A percentile compares a stretch with the other conserved stretches of the same genome.
phyloP scores from a whole-genome alignment of 2,113 vertebrate genomes.

The Microcebus tavaratra region DNA sequence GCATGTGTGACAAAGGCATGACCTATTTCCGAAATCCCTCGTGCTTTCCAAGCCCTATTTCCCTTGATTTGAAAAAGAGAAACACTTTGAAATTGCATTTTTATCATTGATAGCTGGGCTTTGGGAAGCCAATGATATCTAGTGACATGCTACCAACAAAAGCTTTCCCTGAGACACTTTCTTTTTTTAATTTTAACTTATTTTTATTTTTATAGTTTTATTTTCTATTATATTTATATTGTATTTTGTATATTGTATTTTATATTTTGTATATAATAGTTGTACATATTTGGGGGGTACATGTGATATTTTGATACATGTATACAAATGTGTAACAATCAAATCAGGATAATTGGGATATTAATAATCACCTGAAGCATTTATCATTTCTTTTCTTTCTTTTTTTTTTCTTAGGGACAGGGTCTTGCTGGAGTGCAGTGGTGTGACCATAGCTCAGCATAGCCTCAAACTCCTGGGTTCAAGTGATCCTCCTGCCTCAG shows the following conservation, averaged over 20 bases:
- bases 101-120: neutral
- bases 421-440: no score
- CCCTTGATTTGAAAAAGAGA: neutral
- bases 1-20: neutral
- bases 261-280: neutral
- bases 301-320: neutral
- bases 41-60: neutral
- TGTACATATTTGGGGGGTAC: neutral
- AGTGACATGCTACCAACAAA: neutral
- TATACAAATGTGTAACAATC: neutral
- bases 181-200: neutral
- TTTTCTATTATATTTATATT: neutral
- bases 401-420: no score
- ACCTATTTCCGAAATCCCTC: conserved; percentile 27
- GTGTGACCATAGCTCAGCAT: no score
- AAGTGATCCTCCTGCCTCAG: no score
- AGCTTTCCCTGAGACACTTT: neutral
- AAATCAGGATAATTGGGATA: neutral
- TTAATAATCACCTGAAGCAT: neutral
- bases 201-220: neutral
- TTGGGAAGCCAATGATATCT: neutral
- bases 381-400: neutral
- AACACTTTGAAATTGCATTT: neutral
- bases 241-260: neutral
- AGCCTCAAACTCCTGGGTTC: no score